A percentile compares a stretch with the other conserved stretches of the same genome.
These are phyloP conservation scores for Odontothrips loti DNA, from an alignment of 2,888 invertebrate genomes.

Conservation along the genomic window DNA sequence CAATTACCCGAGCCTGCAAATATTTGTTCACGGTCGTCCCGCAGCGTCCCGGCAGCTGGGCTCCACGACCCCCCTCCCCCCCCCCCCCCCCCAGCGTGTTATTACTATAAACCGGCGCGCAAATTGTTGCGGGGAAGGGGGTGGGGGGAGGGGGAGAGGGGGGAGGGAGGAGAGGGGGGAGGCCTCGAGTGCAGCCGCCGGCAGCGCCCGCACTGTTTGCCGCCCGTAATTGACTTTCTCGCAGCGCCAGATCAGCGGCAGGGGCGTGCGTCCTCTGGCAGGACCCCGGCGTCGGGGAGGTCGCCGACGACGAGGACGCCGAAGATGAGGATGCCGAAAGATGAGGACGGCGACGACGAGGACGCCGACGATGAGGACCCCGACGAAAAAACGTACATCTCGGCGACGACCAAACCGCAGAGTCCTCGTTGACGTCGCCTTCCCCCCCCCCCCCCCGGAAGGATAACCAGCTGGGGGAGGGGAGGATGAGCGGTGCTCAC, in stretches of 20 bases:
- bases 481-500: neutral
- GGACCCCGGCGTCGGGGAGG: neutral
- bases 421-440: too few species aligned
- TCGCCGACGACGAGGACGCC: neutral
- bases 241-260: neutral
- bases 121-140: constrained; percentile 8
- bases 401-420: too few species aligned
- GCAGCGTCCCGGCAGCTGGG: neutral
- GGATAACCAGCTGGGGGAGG: too few species aligned
- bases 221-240: constrained; percentile 10
- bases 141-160: neutral
- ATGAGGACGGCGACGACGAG: neutral
- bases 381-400: too few species aligned
- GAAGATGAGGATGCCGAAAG: neutral
- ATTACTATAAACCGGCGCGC: constrained; percentile 14
- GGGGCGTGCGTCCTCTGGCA: neutral
- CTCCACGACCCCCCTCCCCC: neutral
- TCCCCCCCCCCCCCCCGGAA: too few species aligned
- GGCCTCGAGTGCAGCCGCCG: neutral
- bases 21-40: neutral
- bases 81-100: neutral
- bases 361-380: neutral
- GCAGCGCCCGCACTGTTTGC: neutral
- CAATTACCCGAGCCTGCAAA: constrained; percentile 14
- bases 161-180: neutral